phyloP scores from a whole-genome alignment of 2,888 invertebrate species.

The Steinernema scapterisci region DNA sequence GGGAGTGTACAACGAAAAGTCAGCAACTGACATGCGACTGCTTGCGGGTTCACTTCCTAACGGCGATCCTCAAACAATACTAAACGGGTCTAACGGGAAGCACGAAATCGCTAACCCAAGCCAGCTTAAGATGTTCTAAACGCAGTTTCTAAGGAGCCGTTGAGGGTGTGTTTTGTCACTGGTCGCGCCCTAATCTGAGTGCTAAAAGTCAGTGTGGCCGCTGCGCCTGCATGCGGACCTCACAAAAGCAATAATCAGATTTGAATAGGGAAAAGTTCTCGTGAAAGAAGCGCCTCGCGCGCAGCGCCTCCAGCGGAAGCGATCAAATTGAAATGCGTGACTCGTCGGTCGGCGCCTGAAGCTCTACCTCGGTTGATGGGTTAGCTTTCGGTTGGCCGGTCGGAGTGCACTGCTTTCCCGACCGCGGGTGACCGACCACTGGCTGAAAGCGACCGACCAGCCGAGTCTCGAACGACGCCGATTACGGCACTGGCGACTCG shows the following conservation, averaged over 20 bases:
- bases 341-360: neutral
- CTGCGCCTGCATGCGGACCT: neutral
- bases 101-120: too few relatives aligned
- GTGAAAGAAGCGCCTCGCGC: neutral
- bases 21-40: constrained; percentile 3
- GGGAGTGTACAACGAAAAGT: neutral
- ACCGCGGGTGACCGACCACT: too few relatives aligned
- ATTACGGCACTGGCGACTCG: neutral
- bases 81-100: too few relatives aligned
- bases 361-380: neutral
- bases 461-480: neutral
- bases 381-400: neutral
- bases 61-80: too few relatives aligned
- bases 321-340: constrained; percentile 30
- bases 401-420: too few relatives aligned
- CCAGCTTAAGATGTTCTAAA: too few relatives aligned
- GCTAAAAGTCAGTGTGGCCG: too few relatives aligned
- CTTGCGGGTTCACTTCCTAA: too few relatives aligned
- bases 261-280: constrained; percentile 27
- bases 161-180: too few relatives aligned
- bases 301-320: constrained; percentile 18
- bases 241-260: constrained; percentile 22
- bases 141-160: too few relatives aligned
- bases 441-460: neutral
- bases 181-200: too few relatives aligned